Conservation (phyloP, 2,888 invertebrate species). For the Acrobasis suavella region DNA sequence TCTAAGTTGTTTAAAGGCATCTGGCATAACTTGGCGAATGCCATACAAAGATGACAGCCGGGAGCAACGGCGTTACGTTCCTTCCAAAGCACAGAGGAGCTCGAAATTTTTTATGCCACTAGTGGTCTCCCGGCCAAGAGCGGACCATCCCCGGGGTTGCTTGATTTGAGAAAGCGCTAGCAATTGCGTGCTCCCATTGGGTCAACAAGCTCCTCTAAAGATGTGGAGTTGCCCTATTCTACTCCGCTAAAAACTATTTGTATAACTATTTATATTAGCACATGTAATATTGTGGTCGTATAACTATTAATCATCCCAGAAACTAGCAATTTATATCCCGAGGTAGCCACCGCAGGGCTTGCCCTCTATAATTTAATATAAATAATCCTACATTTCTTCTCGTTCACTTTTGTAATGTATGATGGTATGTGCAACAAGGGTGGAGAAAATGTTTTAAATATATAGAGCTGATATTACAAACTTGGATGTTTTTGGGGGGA, state of each 20-base stretch:
- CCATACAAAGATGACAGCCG: no score
- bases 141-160: no score
- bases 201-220: no score
- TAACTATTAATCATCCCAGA: conserved; percentile 19
- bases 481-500: background rate
- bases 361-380: conserved; percentile 67
- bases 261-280: background rate
- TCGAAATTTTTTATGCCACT: no score
- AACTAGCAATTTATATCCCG: conserved; percentile 8
- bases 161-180: no score
- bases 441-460: conserved; percentile 37
- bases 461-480: conserved; percentile 44
- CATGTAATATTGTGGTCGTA: conserved; percentile 8
- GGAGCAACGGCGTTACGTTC: no score
- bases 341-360: conserved; percentile 27
- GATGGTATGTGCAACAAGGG: conserved; percentile 55
- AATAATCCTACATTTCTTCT: conserved; percentile 64
- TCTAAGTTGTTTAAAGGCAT: no score
- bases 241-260: background rate
- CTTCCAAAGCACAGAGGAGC: no score
- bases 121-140: no score
- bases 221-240: no score
- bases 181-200: no score
- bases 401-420: conserved; percentile 56
- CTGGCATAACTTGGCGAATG: no score